phyloP scores from a whole-genome alignment of 1,140 invertebrate species.

The Sipha flava region DNA sequence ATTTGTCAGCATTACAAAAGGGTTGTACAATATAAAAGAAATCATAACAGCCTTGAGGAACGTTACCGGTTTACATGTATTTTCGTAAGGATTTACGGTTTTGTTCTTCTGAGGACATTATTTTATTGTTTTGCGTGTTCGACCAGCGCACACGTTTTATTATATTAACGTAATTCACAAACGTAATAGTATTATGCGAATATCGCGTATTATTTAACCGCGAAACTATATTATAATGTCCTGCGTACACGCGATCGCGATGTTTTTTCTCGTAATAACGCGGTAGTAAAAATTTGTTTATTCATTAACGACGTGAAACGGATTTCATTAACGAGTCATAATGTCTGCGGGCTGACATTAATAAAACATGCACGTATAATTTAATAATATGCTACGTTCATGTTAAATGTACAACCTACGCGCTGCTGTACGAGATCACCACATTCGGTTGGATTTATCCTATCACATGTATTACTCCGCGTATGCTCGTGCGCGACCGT shows the following conservation, averaged over 20 bases:
- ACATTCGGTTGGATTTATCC: too few species aligned
- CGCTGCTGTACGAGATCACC: too few species aligned
- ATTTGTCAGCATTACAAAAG: slow-evolving; percentile 31
- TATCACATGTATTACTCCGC: not conserved
- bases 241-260: not conserved
- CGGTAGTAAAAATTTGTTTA: too few species aligned
- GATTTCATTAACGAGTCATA: not conserved
- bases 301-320: too few species aligned
- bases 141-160: too few species aligned
- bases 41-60: slow-evolving; percentile 1
- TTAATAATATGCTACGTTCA: too few species aligned
- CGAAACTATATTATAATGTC: not conserved
- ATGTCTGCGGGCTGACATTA: too few species aligned
- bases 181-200: not conserved
- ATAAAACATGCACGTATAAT: too few species aligned
- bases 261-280: too few species aligned
- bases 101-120: not conserved
- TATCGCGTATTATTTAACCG: not conserved
- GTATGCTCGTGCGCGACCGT: too few species aligned
- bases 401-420: too few species aligned
- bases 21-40: slow-evolving; percentile 17
- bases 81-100: slow-evolving; percentile 6
- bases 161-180: not conserved
- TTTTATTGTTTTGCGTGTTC: not conserved
- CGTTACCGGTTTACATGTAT: slow-evolving; percentile 24